phyloP scores from a whole-genome alignment of 2,888 invertebrate genomes.

The Troglohyphantes excavatus region DNA sequence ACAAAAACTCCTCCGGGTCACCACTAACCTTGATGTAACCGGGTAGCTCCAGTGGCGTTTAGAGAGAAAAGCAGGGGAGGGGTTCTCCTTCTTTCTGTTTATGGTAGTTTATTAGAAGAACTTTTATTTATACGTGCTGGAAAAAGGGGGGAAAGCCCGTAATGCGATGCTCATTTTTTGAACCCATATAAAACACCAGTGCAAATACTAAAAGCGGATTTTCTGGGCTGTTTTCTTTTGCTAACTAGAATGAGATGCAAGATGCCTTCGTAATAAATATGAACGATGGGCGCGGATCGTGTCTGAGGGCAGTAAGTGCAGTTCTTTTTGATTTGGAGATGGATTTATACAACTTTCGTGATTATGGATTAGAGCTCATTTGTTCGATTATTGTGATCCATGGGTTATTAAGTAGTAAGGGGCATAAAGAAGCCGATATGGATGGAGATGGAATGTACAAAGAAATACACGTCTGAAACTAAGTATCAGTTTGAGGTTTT shows the following conservation, averaged over 20 bases:
- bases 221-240: not conserved
- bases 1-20: not conserved
- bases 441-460: no score
- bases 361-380: not conserved
- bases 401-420: not conserved
- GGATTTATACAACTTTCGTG: not conserved
- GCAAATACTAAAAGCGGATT: constrained; percentile 56
- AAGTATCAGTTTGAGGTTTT: no score
- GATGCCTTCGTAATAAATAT: constrained; percentile 36
- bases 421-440: no score
- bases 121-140: constrained; percentile 45
- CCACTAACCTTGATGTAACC: not conserved
- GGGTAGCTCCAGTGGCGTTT: constrained; percentile 17
- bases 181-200: constrained; percentile 12
- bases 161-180: constrained; percentile 36
- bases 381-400: constrained; percentile 17
- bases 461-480: no score
- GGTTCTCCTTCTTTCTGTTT: constrained; percentile 3
- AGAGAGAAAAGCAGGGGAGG: not conserved
- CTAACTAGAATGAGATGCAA: constrained; percentile 26
- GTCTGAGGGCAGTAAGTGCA: constrained; percentile 2
- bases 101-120: constrained; percentile 42
- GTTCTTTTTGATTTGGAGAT: constrained; percentile 12
- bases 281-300: constrained; percentile 24
- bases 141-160: not conserved